Evolutionary conservation across 2,113 vertebrate species (phyloP).

Genomic region (Cercocebus atys): DNA sequence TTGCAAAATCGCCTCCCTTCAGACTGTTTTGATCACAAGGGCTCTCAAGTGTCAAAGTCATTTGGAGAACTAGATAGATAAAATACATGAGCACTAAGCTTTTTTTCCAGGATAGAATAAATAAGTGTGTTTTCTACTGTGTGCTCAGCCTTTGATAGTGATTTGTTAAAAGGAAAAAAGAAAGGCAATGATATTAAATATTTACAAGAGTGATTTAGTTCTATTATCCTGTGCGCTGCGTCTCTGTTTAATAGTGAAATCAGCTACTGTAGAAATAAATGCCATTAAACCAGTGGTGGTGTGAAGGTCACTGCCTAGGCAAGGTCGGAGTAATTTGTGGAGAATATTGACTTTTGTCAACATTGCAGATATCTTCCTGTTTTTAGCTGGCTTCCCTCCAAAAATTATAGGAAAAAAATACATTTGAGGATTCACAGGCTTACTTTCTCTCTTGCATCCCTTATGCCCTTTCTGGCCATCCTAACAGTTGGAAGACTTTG

Average conservation of each 20-base stretch:
- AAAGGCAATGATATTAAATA: conserved; percentile 86
- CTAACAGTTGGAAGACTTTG: conserved; percentile 50
- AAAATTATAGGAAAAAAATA: conserved; percentile 78
- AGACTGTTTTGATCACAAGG: conserved; percentile 85
- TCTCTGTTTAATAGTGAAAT: conserved; percentile 85
- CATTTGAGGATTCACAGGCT: conserved; percentile 65
- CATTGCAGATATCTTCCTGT: conserved; percentile 73
- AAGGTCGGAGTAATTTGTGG: conserved; percentile 84
- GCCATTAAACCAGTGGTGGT: conserved; percentile 79
- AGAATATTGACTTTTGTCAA: conserved; percentile 84
- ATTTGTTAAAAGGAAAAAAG: conserved; percentile 85
- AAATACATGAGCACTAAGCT: conserved; percentile 85
- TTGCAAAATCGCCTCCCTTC: conserved; percentile 84
- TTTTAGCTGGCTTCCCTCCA: conserved; percentile 76
- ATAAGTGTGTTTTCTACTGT: conserved; percentile 86
- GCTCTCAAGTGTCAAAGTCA: conserved; percentile 88
- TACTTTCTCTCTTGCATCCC: conserved; percentile 54
- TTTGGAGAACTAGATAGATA: conserved; percentile 86
- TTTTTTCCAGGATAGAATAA: conserved; percentile 85
- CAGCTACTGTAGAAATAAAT: conserved; percentile 85
- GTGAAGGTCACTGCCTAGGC: conserved; percentile 84
- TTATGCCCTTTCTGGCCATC: conserved; percentile 61
- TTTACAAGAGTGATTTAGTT: conserved; percentile 89
- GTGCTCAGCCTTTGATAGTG: conserved; percentile 83
- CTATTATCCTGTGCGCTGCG: conserved; percentile 83